phyloP scores from a whole-genome alignment of 2,888 invertebrate species.

The Sialis fuliginosa region DNA sequence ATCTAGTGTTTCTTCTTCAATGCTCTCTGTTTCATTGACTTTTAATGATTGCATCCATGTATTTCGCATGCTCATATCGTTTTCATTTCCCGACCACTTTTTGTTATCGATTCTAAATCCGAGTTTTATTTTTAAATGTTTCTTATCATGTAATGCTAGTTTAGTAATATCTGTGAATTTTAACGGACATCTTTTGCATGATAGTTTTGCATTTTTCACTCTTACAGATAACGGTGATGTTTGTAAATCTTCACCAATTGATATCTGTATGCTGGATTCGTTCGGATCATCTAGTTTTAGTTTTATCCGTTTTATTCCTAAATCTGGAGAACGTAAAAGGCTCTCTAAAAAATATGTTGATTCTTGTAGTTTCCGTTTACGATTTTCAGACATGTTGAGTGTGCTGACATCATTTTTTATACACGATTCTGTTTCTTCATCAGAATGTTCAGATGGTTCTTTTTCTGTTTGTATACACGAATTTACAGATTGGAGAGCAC shows the following conservation, averaged over 20 bases:
- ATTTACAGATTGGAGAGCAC: conserved; percentile 1
- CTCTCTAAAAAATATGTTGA: not conserved
- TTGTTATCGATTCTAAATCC: conserved; percentile 4
- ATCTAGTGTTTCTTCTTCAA: not conserved
- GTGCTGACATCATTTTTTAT: not conserved
- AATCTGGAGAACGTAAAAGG: not conserved
- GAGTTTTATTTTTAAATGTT: conserved; percentile 1
- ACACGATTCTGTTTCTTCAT: not conserved
- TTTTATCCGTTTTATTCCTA: conserved; percentile 4
- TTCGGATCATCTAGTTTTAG: conserved; percentile 1
- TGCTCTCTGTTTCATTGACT: not conserved
- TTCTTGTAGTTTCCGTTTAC: not conserved
- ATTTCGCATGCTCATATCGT: conserved; percentile 2
- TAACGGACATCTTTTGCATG: conserved; percentile 1
- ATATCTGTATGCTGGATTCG: conserved; percentile 1
- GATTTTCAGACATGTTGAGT: not conserved
- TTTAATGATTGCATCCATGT: not conserved
- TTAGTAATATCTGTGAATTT: not conserved
- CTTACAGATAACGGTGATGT: not conserved
- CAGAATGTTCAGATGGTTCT: not conserved
- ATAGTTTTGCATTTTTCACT: not conserved
- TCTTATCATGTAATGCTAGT: conserved; percentile 2
- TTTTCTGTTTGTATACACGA: not conserved
- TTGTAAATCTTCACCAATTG: not conserved
- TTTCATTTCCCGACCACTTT: conserved; percentile 1